These are phyloP conservation scores for Acanthosepion pharaonis DNA, from an alignment of 2,888 invertebrate genomes.

Conservation along the genomic window DNA sequence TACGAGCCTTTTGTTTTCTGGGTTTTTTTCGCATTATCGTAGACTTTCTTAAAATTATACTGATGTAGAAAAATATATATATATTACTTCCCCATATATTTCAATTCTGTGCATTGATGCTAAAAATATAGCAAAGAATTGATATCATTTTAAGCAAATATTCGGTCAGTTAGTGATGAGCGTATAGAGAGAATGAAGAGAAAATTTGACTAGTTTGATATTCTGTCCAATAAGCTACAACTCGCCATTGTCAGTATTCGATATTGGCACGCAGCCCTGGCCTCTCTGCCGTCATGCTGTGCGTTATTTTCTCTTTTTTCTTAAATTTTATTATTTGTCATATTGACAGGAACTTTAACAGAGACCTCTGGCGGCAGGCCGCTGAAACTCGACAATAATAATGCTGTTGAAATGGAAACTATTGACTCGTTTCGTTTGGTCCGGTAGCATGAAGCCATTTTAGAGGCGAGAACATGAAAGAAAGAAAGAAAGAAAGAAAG, in stretches of 20 bases:
- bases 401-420: constrained; percentile 17
- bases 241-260: neutral
- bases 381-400: constrained; percentile 17
- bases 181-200: neutral
- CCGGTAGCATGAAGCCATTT: neutral
- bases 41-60: no score
- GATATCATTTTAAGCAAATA: neutral
- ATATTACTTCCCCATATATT: no score
- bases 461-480: neutral
- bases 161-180: neutral
- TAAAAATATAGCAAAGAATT: neutral
- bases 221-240: neutral
- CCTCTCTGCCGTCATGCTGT: neutral
- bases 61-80: no score
- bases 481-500: neutral
- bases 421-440: neutral
- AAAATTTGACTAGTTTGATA: neutral
- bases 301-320: neutral
- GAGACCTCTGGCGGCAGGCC: constrained; percentile 4
- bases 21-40: no score
- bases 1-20: no score
- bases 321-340: neutral
- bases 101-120: no score
- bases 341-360: constrained; percentile 2
- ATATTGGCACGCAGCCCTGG: neutral